Base-by-base conservation (phyloP, 2,888 invertebrate genomes). In the Hirudinaria manillensis region DNA sequence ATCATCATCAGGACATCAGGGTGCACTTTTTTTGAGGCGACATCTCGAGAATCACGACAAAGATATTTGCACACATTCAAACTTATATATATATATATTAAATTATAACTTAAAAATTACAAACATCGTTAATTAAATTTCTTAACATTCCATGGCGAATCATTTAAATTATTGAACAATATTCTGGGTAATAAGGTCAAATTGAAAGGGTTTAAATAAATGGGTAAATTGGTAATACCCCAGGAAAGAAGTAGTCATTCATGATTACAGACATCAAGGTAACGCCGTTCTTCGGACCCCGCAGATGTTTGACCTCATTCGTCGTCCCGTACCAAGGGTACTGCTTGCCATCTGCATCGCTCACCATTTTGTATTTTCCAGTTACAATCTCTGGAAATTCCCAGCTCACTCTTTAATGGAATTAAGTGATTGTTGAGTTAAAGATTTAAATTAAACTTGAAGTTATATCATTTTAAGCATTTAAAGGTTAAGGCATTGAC, bases 221-320 rank as follows among this genome's bases (percentile, higher is more conserved):
- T 38, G 45, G 10, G 45, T n/a, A n/a, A n/a, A n/a, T 21, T 16
- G n/a, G n/a, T 7, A 4, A 2, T 7, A 79, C 77, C 70, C 84
- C 83, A 6, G 85, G 85, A 78, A 85, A 85, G 80, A 85, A 85
- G 80, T 85, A 85, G 79, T 85, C 85, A 78, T 84, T 84, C 85
- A 85, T 85, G 74, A 81, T 81, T 32, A 85, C 81, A 2, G 81
- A 82, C 32, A 83, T 81, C 4, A 81, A 80, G 76, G 82, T 82
- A 70, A 80, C 81, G 77, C 80, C 80, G 24, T 81, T 80, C 61
- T 82, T 82, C 1, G 84, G 84, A 4, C 84, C 84, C 68, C 81
- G 80, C 72, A 85, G 81, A 19, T 83, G 81, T 24, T 81, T 81
- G 2, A 84, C 82, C 79, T 85, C 84, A 61, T 83, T 70, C 38